phyloP scores from a whole-genome alignment of 2,888 invertebrate species.

The Meandrusa payeni region DNA sequence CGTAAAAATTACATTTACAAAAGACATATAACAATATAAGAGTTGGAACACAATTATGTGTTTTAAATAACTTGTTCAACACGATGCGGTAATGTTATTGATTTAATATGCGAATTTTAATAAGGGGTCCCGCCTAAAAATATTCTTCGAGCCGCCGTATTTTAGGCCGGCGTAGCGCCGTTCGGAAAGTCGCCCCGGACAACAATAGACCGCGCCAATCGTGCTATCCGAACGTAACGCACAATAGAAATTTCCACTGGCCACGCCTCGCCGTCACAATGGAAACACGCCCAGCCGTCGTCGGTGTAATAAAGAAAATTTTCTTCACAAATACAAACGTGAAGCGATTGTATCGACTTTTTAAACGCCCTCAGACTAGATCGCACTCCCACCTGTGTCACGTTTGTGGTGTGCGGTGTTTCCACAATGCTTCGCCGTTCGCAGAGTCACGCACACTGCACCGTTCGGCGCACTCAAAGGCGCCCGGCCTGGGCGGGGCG shows the following conservation, averaged over 20 bases:
- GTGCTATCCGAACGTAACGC: slow-evolving; percentile 53
- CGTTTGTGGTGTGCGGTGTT: slow-evolving; percentile 72
- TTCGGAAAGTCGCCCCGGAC: slow-evolving; percentile 47
- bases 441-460: slow-evolving; percentile 62
- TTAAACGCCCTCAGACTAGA: slow-evolving; percentile 75
- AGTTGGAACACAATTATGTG: no score
- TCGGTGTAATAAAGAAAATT: slow-evolving; percentile 72
- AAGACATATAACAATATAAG: slow-evolving; percentile 1
- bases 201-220: slow-evolving; percentile 71
- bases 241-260: slow-evolving; percentile 72
- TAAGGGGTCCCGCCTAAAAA: slow-evolving; percentile 36
- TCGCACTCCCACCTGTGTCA: slow-evolving; percentile 70
- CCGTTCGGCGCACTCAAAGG: slow-evolving; percentile 51
- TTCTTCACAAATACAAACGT: slow-evolving; percentile 70
- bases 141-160: slow-evolving; percentile 35
- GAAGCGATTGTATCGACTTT: slow-evolving; percentile 78
- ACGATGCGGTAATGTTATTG: slow-evolving; percentile 3
- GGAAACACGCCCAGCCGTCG: slow-evolving; percentile 68
- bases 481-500: slow-evolving; percentile 69
- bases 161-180: slow-evolving; percentile 38
- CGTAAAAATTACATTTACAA: slow-evolving; percentile 7
- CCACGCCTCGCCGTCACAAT: slow-evolving; percentile 72
- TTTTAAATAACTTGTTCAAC: not conserved
- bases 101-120: slow-evolving; percentile 35
- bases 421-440: slow-evolving; percentile 69